Conservation (phyloP, 2,888 invertebrate species). For the Xestia c-nigrum region DNA sequence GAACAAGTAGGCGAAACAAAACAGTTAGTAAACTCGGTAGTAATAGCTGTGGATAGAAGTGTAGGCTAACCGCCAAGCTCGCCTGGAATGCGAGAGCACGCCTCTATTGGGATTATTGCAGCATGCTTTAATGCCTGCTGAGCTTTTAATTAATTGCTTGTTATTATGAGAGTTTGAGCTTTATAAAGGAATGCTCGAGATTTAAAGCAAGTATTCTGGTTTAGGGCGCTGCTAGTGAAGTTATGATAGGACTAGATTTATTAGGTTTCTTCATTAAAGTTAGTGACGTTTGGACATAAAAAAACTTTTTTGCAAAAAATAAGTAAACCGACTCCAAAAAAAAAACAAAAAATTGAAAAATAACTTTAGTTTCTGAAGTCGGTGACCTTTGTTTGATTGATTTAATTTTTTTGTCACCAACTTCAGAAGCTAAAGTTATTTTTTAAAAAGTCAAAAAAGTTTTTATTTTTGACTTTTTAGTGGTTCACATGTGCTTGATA, state of each 20-base stretch:
- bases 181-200: neutral
- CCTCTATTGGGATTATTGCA: slow-evolving; percentile 43
- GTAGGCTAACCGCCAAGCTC: slow-evolving; percentile 34
- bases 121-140: slow-evolving; percentile 21
- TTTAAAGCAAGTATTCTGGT: neutral
- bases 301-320: too few species aligned
- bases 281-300: neutral
- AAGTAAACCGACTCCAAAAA: too few species aligned
- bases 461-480: too few species aligned
- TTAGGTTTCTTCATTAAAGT: neutral
- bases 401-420: too few species aligned
- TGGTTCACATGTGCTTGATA: too few species aligned
- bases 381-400: too few species aligned
- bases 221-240: neutral
- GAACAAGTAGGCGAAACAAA: slow-evolving; percentile 1
- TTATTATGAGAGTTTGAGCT: neutral
- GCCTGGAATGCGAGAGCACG: slow-evolving; percentile 56
- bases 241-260: neutral
- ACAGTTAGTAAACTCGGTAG: slow-evolving; percentile 3
- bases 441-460: too few species aligned
- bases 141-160: slow-evolving; percentile 30
- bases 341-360: too few species aligned
- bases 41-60: slow-evolving; percentile 16
- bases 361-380: too few species aligned
- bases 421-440: too few species aligned